Base-by-base conservation (phyloP, 2,888 invertebrate species). In the Crossocerus cetratus region DNA sequence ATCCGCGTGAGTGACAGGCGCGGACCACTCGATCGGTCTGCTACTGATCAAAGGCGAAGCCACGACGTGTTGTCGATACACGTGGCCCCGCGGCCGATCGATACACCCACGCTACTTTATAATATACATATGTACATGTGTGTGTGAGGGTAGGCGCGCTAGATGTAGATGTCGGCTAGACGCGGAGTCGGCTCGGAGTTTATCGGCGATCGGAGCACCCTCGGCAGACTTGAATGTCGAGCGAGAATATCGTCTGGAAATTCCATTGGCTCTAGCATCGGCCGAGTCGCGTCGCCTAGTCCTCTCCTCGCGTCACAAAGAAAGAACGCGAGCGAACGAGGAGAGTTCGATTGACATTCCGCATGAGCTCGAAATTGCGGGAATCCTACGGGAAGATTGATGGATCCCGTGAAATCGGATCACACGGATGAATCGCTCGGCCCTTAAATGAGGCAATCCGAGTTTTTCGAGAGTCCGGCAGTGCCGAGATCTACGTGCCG, bases 41-140 rank as follows among this genome's bases (percentile, higher is more conserved):
- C 55, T 61, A 77, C 74, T 82, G 82, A 82, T 82, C 82, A 82
- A 80, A 82, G 78, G 69, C 67, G 65, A 66, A 67, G 44, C 53
- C 56, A 60, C 60, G 57, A 69, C 72, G 68, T n/a, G 61, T 58
- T 65, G 54, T 59, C 56, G 67, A 60, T 65, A 49, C 54, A 56
- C 68, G 32, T 32, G 32, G 32, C 32, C 54, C 55, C 68, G 32
- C 11, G 32, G 32, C 32, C 32, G 32, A 55, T 77, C 72, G 58
- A 21, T 45, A 22, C 57, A 69, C 32, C 65, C 61, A 65, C 65
- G 44, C 56, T 67, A 71, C 67, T 59, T 57, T 56, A 58, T 56
- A 69, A 70, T 69, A 65, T 32, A 32, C 11, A 1, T 32, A 32
- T 32, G 3, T 32, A 32, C 11, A 11, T 32, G 8, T 23, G 2